Conservation (phyloP, 2,797 vertebrate species). For the Epinephelus awoara region DNA sequence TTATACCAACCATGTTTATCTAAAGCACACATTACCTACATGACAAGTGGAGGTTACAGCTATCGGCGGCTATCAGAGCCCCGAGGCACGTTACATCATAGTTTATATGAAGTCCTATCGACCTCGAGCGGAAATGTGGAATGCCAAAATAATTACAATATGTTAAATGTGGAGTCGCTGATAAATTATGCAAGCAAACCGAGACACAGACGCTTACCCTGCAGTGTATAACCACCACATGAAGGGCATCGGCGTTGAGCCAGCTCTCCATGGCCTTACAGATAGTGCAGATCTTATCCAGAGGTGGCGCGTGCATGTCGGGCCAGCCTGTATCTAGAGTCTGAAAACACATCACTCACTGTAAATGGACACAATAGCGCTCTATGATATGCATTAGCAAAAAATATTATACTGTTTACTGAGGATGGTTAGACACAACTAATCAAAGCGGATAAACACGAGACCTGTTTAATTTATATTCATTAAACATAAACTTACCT, state of each 20-base stretch:
- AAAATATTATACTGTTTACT: constrained; percentile 23
- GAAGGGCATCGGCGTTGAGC: constrained; percentile 92
- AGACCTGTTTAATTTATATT: background rate
- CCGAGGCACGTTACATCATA: too few relatives aligned
- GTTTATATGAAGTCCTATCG: too few relatives aligned
- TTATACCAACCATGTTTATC: too few relatives aligned
- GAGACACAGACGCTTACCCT: constrained; percentile 84
- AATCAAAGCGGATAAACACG: constrained; percentile 13
- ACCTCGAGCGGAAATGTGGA: too few relatives aligned
- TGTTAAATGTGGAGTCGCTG: background rate
- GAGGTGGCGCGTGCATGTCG: constrained; percentile 94
- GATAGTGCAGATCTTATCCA: constrained; percentile 96
- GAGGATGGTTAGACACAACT: constrained; percentile 9
- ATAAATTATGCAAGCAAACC: background rate
- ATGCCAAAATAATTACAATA: background rate
- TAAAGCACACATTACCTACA: too few relatives aligned
- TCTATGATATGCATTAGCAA: background rate
- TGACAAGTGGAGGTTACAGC: too few relatives aligned
- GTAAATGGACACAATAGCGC: constrained; percentile 2
- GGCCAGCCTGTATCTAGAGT: constrained; percentile 97
- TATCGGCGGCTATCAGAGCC: too few relatives aligned
- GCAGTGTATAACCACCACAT: constrained; percentile 96
- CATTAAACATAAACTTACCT: constrained; percentile 83
- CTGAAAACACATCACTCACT: constrained; percentile 78
- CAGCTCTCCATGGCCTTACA: constrained; percentile 98